Evolutionary conservation across 2,888 invertebrate species (phyloP), one percentile per base, ranked within the genome.

Genomic region (Cephus runcator): DNA sequence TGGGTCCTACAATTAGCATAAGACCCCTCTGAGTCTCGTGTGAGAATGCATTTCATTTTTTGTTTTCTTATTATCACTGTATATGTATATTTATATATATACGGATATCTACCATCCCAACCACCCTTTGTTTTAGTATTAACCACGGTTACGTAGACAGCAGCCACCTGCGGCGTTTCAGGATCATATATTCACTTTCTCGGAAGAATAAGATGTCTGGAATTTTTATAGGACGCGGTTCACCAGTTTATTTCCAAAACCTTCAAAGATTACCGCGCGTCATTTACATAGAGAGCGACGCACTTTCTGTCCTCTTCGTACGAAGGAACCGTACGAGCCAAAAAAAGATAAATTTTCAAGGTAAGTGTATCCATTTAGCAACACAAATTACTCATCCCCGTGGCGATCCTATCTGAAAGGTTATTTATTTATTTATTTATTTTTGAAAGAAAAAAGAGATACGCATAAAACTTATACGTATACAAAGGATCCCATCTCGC

Each of bases 181-280:
- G 73, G 77, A 36, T 73, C 83, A 80, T 79, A 69, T 81, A 84
- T 85, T 85, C 69, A 75, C 75, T 69, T 34, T 56, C 76, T 82
- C 73, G 79, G 80, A 79, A 80, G 80, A 87, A 86, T 87, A 86
- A 88, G 88, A 88, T 87, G 88, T 88, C 83, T 83, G 85, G 87
- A 86, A 86, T 86, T 84, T 86, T 86, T 87, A 87, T 81, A 76
- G 79, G 77, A 73, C 69, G 71, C 71, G 71, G 31, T 33, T 71
- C 71, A 9, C 33, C 71, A 31, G 12, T 71, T 34, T 34, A 33
- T 33, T 31, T 31, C 71, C 12, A 33, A 33, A 31, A 31, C 31
- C 33, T 34, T 71, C 31, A 33, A 71, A 71, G 71, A 33, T 71
- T 33, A 31, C 71, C 71, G 71, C 71, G 71, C 71, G 31, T 34